phyloP scores from a whole-genome alignment of 2,888 invertebrate species.

The Germaria angustata region DNA sequence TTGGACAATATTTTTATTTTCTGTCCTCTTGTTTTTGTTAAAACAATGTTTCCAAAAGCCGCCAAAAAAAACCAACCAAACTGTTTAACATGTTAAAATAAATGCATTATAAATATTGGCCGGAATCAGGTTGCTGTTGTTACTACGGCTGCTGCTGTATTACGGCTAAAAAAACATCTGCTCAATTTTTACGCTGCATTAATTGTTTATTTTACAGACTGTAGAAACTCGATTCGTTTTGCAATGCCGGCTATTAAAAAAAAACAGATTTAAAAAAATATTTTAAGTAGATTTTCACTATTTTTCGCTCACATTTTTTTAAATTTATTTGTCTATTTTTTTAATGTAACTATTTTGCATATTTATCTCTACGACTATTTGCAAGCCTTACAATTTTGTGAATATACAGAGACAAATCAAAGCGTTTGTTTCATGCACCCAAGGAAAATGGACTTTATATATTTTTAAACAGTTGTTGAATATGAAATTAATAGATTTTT shows the following conservation, averaged over 20 bases:
- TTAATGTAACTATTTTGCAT: neutral
- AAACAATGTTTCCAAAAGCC: constrained; percentile 1
- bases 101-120: constrained; percentile 37
- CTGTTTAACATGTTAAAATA: constrained; percentile 29
- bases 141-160: neutral
- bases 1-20: constrained; percentile 9
- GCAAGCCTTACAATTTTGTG: neutral
- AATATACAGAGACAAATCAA: neutral
- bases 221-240: constrained; percentile 35
- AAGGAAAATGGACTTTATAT: too few relatives aligned
- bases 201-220: constrained; percentile 55
- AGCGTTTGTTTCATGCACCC: neutral
- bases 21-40: neutral
- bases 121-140: neutral
- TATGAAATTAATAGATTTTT: too few relatives aligned
- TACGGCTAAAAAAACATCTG: neutral
- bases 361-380: neutral
- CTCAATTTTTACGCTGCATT: constrained; percentile 48
- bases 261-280: constrained; percentile 8
- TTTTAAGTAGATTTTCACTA: neutral
- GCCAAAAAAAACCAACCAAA: neutral
- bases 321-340: neutral
- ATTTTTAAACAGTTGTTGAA: too few relatives aligned
- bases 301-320: neutral
- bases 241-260: neutral